Evolutionary conservation across 1,140 invertebrate genomes (phyloP), one percentile per base, ranked within the genome.

Genomic region (Pteromalus puparum): DNA sequence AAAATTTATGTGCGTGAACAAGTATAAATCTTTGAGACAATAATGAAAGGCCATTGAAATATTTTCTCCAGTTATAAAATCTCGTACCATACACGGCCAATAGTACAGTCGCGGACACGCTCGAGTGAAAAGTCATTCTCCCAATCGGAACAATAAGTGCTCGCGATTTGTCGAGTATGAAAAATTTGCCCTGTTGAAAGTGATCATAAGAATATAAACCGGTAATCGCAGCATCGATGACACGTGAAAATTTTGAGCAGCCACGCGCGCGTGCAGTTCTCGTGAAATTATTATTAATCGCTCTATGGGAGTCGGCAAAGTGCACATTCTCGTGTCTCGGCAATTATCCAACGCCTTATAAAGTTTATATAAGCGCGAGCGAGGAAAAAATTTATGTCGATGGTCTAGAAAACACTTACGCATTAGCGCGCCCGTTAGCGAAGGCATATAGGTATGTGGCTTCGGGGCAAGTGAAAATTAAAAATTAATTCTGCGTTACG

Each of bases 31-130:
- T 68, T 46, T 2, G 21, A 28, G 24, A 67, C 24, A 82, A 82
- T 74, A 74, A 65, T 21, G 26, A 38, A 82, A 30, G 28, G 2
- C 26, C 26, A 65, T 82, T 74, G 53, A 61, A 61, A 61, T 61
- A 61, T 61, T 61, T 81, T 72, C 79, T 72, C 34, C 18, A 53
- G 2, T 42, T 53, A 72, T 46, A 80, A 80, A 28, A 80, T 79
- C 42, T 42, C 10, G 10, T 42, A 42, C 38, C 53, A n/a, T 18
- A 53, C 48, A 21, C 13, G 5, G 48, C 48, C 48, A 53, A 53
- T 53, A 53, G 48, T 42, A 10, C 10, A 21, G 5, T 2, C 48
- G 48, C 4, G 18, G 6, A n/a, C 53, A 21, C 53, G 21, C 21
- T 46, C 42, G 5, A 46, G 42, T 46, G 18, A 21, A 61, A 21